phyloP scores from a whole-genome alignment of 2,797 vertebrate species.

The Hippopotamyrus pictus region DNA sequence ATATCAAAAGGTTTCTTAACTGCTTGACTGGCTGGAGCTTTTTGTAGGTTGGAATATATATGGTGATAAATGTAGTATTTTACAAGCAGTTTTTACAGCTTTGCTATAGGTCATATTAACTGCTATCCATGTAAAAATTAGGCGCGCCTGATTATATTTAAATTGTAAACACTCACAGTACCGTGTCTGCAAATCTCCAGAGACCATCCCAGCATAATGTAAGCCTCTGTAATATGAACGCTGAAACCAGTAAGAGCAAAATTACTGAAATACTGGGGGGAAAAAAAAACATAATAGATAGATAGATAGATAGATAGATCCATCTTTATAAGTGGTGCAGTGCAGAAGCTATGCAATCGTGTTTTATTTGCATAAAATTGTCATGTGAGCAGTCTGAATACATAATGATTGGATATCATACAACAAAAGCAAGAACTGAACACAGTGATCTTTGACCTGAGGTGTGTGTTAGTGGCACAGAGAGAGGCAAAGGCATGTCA shows the following conservation, averaged over 20 bases:
- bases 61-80: not conserved
- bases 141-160: not conserved
- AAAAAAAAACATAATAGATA: not conserved
- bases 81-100: not conserved
- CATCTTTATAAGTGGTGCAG: not conserved
- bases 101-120: not conserved
- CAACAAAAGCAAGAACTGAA: not conserved
- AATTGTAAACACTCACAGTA: not conserved
- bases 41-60: not conserved
- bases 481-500: not conserved
- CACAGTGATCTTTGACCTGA: not conserved
- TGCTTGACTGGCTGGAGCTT: not conserved
- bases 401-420: not conserved
- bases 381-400: not conserved
- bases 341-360: not conserved
- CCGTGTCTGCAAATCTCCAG: not conserved
- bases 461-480: not conserved
- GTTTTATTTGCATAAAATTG: not conserved
- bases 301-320: not conserved
- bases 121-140: not conserved
- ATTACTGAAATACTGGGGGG: not conserved
- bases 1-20: not conserved
- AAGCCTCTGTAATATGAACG: not conserved
- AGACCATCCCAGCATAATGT: not conserved
- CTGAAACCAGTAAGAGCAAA: not conserved